Conservation (phyloP, 2,797 vertebrate species). For the Lithobates pipiens region DNA sequence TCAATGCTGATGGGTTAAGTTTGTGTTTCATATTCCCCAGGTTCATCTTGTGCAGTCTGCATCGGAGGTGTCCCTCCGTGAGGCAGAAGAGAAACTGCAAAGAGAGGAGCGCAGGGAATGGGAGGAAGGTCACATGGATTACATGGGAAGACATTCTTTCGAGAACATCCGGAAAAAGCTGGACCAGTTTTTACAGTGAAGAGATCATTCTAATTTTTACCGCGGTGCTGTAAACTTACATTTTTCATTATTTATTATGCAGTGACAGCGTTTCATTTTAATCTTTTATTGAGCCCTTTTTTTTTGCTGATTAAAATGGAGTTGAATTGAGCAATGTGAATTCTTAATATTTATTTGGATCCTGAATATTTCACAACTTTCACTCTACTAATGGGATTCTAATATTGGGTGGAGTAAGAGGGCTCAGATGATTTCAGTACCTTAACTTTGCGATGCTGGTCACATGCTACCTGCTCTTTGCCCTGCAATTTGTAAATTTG, state of each 20-base stretch:
- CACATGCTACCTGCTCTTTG: no score
- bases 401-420: no score
- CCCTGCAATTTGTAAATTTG: no score
- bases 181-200: conserved; percentile 78
- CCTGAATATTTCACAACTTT: no score
- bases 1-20: neutral
- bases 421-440: no score
- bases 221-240: neutral
- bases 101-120: conserved; percentile 73
- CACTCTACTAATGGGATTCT: no score
- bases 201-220: neutral
- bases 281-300: conserved; percentile 1
- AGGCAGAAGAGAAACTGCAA: conserved; percentile 65
- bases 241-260: conserved; percentile 48
- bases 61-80: conserved; percentile 68
- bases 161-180: conserved; percentile 79
- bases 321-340: neutral
- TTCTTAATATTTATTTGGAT: no score
- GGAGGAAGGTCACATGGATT: conserved; percentile 80
- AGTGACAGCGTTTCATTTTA: conserved; percentile 31
- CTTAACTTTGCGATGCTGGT: no score
- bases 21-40: conserved; percentile 55
- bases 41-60: conserved; percentile 55
- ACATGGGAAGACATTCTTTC: conserved; percentile 80
- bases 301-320: conserved; percentile 23